Evolutionary conservation across 2,113 vertebrate genomes (phyloP).

Genomic region (Cardinalis cardinalis): DNA sequence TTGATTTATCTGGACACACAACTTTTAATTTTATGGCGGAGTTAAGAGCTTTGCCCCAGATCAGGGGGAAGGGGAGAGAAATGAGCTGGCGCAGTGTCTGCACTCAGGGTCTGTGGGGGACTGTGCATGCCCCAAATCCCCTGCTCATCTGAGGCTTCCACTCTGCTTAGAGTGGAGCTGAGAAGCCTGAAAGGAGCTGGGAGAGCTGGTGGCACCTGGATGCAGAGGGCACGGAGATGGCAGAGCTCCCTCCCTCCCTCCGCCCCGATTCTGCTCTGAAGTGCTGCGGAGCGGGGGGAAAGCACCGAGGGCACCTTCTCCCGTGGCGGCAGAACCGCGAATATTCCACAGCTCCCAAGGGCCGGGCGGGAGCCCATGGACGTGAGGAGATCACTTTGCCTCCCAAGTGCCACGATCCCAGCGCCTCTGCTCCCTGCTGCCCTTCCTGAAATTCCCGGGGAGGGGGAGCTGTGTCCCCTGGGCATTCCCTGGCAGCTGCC

Average conservation of each 20-base stretch:
- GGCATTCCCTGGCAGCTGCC: background rate
- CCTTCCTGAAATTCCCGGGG: background rate
- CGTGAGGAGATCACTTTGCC: background rate
- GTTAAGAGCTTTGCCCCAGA: background rate
- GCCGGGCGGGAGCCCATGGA: background rate
- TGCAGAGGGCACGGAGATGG: accelerated
- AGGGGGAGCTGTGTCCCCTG: background rate
- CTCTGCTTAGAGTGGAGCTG: background rate
- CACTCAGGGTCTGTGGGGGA: accelerated
- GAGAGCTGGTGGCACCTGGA: background rate
- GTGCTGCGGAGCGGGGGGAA: background rate
- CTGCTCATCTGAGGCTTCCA: accelerated
- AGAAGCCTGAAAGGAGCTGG: accelerated
- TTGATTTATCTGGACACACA: constrained; percentile 10
- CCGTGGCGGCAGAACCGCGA: background rate
- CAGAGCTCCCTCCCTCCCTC: background rate
- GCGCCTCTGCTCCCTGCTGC: background rate
- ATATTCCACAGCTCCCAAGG: background rate
- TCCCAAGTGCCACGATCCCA: background rate
- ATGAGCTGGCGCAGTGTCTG: accelerated
- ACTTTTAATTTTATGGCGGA: constrained; percentile 24
- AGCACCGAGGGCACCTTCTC: background rate
- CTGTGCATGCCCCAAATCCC: background rate
- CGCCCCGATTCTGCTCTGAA: background rate
- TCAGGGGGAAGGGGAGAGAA: background rate